Conservation (phyloP, 2,113 vertebrate genomes). For the Cyrtonyx montezumae region DNA sequence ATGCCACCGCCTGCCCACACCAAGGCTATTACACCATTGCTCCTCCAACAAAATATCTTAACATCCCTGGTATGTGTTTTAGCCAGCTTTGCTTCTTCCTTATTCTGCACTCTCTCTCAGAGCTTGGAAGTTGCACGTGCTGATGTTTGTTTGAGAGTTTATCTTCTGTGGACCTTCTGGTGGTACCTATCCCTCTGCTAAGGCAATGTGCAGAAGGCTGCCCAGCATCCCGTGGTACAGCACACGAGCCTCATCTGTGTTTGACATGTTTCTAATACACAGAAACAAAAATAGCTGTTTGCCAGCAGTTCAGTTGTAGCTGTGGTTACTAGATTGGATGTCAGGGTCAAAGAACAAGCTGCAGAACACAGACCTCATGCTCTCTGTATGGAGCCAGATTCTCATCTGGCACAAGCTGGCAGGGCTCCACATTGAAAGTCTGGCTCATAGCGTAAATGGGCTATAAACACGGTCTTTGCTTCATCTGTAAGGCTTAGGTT, state of each 20-base stretch:
- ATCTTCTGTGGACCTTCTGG: neutral
- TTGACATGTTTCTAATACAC: neutral
- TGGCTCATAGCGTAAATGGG: neutral
- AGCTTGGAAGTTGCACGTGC: neutral
- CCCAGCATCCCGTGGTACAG: neutral
- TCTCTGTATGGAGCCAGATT: neutral
- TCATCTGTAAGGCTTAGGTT: neutral
- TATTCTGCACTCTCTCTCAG: neutral
- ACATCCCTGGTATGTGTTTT: neutral
- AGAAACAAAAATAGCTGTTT: neutral
- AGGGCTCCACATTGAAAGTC: neutral
- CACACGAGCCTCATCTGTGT: neutral
- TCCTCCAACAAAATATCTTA: neutral
- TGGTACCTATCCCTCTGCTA: neutral
- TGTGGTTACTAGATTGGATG: neutral
- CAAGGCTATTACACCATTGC: neutral
- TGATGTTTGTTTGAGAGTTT: fast-evolving
- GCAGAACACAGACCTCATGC: neutral
- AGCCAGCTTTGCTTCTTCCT: neutral
- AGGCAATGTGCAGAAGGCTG: neutral
- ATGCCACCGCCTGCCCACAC: neutral
- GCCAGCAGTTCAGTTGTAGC: neutral
- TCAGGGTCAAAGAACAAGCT: conserved; percentile 4
- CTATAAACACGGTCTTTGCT: neutral
- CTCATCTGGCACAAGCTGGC: conserved; percentile 16